Percentiles rank a stretch among this genome's conserved stretches.
Evolutionary conservation across 1,140 invertebrate species (phyloP).

Genomic region (Lasaia peninsularis): DNA sequence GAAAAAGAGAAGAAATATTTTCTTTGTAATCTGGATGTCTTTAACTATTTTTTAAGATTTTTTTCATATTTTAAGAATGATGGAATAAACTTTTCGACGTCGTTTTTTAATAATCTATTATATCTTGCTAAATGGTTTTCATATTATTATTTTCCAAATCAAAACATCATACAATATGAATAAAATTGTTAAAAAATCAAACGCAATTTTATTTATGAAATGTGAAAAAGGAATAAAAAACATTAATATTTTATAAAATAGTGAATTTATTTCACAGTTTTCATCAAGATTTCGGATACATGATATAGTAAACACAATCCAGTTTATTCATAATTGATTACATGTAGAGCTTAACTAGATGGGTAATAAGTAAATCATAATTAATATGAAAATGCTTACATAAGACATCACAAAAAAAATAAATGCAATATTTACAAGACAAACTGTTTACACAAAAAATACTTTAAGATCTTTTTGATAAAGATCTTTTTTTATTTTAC

Average conservation of each 20-base stretch:
- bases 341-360: slow-evolving; percentile 51
- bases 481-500: slow-evolving; percentile 34
- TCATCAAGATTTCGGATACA: slow-evolving; percentile 38
- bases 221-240: slow-evolving; percentile 29
- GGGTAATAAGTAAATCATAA: slow-evolving; percentile 37
- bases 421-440: slow-evolving; percentile 73
- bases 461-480: slow-evolving; percentile 36
- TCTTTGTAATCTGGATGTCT: no score
- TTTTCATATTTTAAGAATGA: no score
- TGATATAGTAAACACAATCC: slow-evolving; percentile 61
- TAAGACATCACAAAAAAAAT: slow-evolving; percentile 59
- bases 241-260: slow-evolving; percentile 57
- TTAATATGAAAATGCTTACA: slow-evolving; percentile 43
- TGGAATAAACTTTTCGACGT: no score
- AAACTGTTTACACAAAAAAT: slow-evolving; percentile 22
- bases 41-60: no score
- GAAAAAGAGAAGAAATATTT: no score
- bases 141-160: no score
- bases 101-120: no score
- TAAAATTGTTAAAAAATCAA: no score
- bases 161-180: no score
- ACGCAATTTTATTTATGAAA: no score
- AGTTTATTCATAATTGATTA: slow-evolving; percentile 56
- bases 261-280: slow-evolving; percentile 67
- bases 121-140: no score